Evolutionary conservation across 1,140 invertebrate genomes (phyloP), one percentile per base, ranked within the genome.

Genomic region (Drepana arcuata): DNA sequence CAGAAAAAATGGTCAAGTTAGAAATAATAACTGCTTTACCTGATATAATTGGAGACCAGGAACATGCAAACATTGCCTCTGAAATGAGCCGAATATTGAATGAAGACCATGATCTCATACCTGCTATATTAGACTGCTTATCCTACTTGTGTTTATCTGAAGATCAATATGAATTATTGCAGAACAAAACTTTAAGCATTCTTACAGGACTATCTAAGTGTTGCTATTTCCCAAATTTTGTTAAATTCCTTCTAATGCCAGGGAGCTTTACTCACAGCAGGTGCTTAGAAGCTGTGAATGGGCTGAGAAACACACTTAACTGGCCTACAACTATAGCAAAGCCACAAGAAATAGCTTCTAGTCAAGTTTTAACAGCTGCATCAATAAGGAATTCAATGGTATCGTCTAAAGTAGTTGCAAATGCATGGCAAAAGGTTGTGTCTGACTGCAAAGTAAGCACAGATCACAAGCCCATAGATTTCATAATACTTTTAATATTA

Each of bases 21-120:
- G 78, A 84, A 61, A 79, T 85, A 15, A 83, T 85, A 16, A 73
- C 74, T 29, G 68, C 77, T 7, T 72, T 84, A n/a, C 83, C 83
- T 0, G 79, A 82, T 44, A 78, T 84, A 11, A 57, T 84, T 14
- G 70, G 70, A 6, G 75, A 83, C 26, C 68, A 72, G 38, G 60
- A 77, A 38, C 72, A 82, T 56, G 64, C 78, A 7, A 71, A 63
- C 34, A 65, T 84, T 34, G 72, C 75, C 13, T 37, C 52, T 7
- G 77, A 83, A 58, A 55, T 85, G 60, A 69, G 66, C 29, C 60
- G 73, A 42, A 74, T 81, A 27, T 40, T 84, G 28, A 69, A 41
- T 31, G 65, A 77, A 39, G 71, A 84, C 33, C 54, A 61, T 41
- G 69, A 84, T 1, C 41, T 84, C 2, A 73, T 74, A 30, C 81